These are phyloP conservation scores for Mormyrus iriodes DNA, from an alignment of 2,113 vertebrate genomes.

Conservation along the genomic window DNA sequence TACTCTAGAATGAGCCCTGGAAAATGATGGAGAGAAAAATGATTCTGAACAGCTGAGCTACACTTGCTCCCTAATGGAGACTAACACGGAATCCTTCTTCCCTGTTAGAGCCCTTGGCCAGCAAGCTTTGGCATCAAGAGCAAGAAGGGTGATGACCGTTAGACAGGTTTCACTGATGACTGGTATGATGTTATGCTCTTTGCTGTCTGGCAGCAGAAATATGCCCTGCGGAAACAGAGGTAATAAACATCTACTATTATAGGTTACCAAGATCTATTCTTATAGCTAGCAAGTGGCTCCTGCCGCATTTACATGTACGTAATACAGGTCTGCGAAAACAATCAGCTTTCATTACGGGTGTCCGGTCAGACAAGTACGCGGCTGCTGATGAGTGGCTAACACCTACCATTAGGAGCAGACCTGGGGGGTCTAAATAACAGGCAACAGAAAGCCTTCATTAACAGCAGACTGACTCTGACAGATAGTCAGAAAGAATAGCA, in stretches of 20 bases:
- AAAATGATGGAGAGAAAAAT: background rate
- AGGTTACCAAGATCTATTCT: background rate
- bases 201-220: background rate
- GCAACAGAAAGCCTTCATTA: constrained; percentile 2
- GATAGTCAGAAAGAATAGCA: background rate
- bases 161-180: background rate
- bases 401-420: background rate
- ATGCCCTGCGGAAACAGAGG: background rate
- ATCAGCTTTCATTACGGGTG: background rate
- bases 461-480: background rate
- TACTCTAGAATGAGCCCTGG: background rate
- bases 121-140: background rate
- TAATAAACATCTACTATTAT: background rate
- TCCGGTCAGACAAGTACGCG: background rate
- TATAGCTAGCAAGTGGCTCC: background rate
- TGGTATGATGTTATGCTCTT: background rate
- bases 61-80: background rate
- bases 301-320: background rate
- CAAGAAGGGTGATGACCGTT: background rate
- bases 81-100: background rate
- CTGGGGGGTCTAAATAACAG: background rate
- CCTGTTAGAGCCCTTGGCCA: background rate
- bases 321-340: background rate
- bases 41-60: background rate
- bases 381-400: background rate